Conservation (phyloP, 2,888 invertebrate genomes). For the Ormyrus nitidulus region DNA sequence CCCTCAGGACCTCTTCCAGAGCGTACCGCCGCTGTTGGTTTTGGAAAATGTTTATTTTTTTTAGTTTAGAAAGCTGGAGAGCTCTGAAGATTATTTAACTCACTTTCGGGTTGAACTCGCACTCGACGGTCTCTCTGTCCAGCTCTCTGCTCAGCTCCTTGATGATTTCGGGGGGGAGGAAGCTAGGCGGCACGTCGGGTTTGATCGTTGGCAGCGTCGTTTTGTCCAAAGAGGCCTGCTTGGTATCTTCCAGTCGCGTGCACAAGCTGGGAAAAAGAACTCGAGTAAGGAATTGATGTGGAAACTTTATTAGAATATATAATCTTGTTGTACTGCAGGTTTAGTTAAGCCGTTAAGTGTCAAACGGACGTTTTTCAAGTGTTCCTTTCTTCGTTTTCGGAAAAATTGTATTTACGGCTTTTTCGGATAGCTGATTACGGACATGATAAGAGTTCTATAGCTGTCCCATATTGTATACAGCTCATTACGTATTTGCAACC, state of each 20-base stretch:
- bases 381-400: too few relatives aligned
- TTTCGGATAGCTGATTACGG: too few relatives aligned
- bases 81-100: slow-evolving; percentile 12
- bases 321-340: too few relatives aligned
- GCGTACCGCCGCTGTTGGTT: slow-evolving; percentile 79
- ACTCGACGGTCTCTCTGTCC: slow-evolving; percentile 82
- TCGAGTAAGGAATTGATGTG: too few relatives aligned
- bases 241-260: slow-evolving; percentile 20
- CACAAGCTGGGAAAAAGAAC: neutral
- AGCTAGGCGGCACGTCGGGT: slow-evolving; percentile 66
- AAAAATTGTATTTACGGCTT: too few relatives aligned
- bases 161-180: slow-evolving; percentile 80
- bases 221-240: slow-evolving; percentile 57
- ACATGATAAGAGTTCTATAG: too few relatives aligned
- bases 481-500: too few relatives aligned
- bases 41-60: too few relatives aligned
- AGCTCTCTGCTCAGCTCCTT: slow-evolving; percentile 82
- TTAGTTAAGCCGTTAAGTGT: too few relatives aligned
- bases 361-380: too few relatives aligned
- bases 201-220: slow-evolving; percentile 38
- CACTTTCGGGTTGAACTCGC: slow-evolving; percentile 83
- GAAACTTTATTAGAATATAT: too few relatives aligned
- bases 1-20: slow-evolving; percentile 82
- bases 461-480: too few relatives aligned
- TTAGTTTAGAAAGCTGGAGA: neutral